Evolutionary conservation across 2,888 invertebrate species (phyloP), one percentile per base, ranked within the genome.

Genomic region (Dasysyrphus tricinctus): DNA sequence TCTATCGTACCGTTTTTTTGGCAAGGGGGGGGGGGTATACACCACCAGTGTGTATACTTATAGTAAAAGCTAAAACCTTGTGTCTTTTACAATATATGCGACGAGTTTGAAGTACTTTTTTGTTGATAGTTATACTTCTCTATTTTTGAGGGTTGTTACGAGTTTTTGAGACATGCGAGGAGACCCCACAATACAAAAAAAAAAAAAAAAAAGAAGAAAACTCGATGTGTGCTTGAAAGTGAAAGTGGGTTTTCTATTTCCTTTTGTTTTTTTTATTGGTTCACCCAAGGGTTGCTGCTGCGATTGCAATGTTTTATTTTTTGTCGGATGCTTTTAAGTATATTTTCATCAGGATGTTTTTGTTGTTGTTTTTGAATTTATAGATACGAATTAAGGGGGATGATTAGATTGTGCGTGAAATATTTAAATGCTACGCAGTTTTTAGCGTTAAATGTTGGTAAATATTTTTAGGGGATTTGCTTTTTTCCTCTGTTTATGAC

Each of bases 351-450:
- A n/a, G 12, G 11, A 16, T 57, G 57, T 24, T 24, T 37, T 37
- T 57, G 14, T 32, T 54, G 29, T n/a, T 34, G 9, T 57, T 80
- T 84, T 72, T 32, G 59, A 49, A 47, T 61, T 72, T 42, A 59
- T 72, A 24, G 16, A 16, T 3, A 44, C 6, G 9, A 34, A 14
- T 39, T 61, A n/a, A 57, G 47, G 51, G 69, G 75, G 75, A 74
- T 77, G 59, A 73, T 56, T 39, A 42, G 61, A 61, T 24, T 19
- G 14, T 42, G 61, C 34, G 37, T 14, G n/a, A 37, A 49, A 39
- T 67, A 67, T 69, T 69, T 69, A 54, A 69, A 69, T 69, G 54
- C n/a, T 72, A 76, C 83, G 83, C 74, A 83, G 39, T 81, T 81
- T 70, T 56, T 70, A 24, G 39, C 39, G 32, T 74, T 56, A 39